Evolutionary conservation across 2,113 vertebrate genomes (phyloP).

Genomic region (Zosterops borbonicus): DNA sequence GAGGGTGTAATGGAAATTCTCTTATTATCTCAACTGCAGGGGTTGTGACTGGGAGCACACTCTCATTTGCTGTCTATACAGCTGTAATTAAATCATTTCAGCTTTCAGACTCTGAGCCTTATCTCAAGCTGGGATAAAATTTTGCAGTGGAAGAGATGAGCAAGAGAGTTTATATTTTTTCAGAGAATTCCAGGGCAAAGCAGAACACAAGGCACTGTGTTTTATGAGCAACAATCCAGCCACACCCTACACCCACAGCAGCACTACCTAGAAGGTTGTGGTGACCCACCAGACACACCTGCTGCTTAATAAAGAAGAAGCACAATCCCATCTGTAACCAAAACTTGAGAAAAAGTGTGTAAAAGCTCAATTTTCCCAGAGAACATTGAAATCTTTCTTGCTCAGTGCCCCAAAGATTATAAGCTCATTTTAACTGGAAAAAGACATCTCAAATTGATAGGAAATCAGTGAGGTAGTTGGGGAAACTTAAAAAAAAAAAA

Average conservation of each 20-base stretch:
- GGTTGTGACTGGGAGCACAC: background rate
- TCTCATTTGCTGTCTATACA: constrained; percentile 15
- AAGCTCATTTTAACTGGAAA: background rate
- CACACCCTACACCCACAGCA: background rate
- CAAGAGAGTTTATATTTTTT: background rate
- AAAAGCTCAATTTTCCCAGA: background rate
- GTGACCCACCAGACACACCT: background rate
- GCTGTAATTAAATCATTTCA: constrained; percentile 34
- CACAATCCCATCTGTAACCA: rapidly evolving
- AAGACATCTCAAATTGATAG: background rate
- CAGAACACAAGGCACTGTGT: background rate
- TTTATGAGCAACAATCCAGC: background rate
- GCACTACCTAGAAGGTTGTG: background rate
- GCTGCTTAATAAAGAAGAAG: background rate
- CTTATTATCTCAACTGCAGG: background rate
- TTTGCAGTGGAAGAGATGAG: background rate
- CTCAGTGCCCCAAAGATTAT: background rate
- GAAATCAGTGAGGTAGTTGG: background rate
- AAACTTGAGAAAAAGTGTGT: background rate
- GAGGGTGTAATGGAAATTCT: constrained; percentile 11
- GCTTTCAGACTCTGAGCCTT: background rate
- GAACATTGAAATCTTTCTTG: background rate
- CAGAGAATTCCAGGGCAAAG: background rate
- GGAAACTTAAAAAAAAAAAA: background rate
- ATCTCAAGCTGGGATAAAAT: background rate